Base-by-base conservation (phyloP, 2,888 invertebrate genomes). In the Eilema depressum region DNA sequence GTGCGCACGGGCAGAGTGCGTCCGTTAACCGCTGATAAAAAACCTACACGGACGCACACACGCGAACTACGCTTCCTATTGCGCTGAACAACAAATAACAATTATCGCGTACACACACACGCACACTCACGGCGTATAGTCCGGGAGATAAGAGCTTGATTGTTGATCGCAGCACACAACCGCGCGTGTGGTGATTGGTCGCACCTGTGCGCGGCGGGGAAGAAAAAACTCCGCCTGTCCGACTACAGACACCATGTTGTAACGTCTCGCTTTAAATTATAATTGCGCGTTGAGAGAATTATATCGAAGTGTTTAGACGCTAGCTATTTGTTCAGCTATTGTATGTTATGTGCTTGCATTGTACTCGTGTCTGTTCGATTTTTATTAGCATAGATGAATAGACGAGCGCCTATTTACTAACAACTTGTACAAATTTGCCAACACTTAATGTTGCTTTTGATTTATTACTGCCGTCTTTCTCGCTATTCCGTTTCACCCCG, bases 11-110 rank as follows among this genome's bases (percentile, higher is more conserved):
- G 86, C 90, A 87, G 86, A 87, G 89, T 86, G 89, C 93, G 92
- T 91, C 92, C 92, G 91, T 88, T 89, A 86, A 83, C 89, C 90
- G 90, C 88, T 85, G 93, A 94, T 93, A 93, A 91, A 90, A 89
- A 88, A 88, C 83, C 78, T 83, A 83, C 80, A 78, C 73, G 71
- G 83, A 86, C 91, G 76, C 91, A 89, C 89, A 89, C 92, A 77
- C 63, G 65, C 77, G 70, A 80, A 74, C 77, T 67, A 47, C 79
- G 87, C 85, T 89, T 90, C 91, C 92, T 90, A 90, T 87, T 89
- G 88, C 88, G 76, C 81, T 83, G 78, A 80, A 82, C 82, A 87
- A 87, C 87, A 88, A 87, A 87, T 84, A 89, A 89, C 84, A 90
- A 92, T 91, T 91, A 91, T 89, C 87, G 78, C 80, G 80, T 88